Evolutionary conservation across 2,113 vertebrate species (phyloP).

Genomic region (Gadus macrocephalus): DNA sequence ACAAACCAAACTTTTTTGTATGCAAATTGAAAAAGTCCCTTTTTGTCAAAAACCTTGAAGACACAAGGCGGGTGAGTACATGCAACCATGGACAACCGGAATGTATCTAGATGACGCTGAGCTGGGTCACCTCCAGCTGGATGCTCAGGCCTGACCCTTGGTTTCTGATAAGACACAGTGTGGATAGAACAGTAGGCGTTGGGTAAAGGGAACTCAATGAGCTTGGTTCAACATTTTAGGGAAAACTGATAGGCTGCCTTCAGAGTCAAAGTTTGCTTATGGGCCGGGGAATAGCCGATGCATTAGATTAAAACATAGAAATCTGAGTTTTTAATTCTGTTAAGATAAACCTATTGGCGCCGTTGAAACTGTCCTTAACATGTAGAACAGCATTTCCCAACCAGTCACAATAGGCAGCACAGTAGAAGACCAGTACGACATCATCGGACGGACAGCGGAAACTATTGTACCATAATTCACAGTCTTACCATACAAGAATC

Average conservation of each 20-base stretch:
- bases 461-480: neutral
- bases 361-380: no score
- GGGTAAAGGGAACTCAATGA: no score
- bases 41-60: slow-evolving; percentile 18
- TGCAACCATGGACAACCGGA: neutral
- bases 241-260: neutral
- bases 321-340: no score
- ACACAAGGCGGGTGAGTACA: neutral
- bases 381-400: no score
- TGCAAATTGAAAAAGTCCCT: slow-evolving; percentile 32
- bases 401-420: no score
- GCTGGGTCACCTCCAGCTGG: neutral
- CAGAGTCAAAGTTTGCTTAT: neutral
- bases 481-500: slow-evolving; percentile 6
- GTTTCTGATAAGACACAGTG: slow-evolving; percentile 9
- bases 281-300: neutral
- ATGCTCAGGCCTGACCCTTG: neutral
- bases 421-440: neutral
- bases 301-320: no score
- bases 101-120: neutral
- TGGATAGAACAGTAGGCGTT: neutral
- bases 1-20: neutral
- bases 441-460: neutral
- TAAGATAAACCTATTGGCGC: no score
- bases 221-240: neutral